Base-by-base conservation (phyloP, 2,888 invertebrate genomes). In the Ashinkailepas kermadecensis region DNA sequence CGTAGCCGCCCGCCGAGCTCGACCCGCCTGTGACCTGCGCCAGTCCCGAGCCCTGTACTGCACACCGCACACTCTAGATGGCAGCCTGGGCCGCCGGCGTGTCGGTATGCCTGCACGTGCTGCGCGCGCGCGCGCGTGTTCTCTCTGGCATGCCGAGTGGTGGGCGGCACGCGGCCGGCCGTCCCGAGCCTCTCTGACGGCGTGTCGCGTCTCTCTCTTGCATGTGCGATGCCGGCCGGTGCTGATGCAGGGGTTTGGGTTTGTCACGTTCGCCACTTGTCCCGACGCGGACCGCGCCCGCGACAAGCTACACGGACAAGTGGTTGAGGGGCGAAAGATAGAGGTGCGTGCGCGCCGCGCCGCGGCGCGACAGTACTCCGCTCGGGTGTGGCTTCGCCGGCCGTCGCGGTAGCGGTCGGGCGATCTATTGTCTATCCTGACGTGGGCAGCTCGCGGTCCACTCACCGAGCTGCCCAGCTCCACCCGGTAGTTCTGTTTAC, bases 191-290 rank as follows among this genome's bases (percentile, higher is more conserved):
- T 70, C 39, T 80, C 57, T 57, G 58, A 57, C 59, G 57, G 80
- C 59, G 80, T 59, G 59, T 80, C 58, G 25, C 57, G 58, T 81
- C 15, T 78, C 59, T 78, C 78, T 25, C 39, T 23, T 70, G 70
- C 70, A 70, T 70, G 70, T 25, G 70, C 39, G 9, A 25, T 70
- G 70, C 65, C 64, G 64, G 64, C 21, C n/a, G 64, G 18, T n/a
- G n/a, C n/a, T n/a, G 64, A 39, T 4, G 95, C 95, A 99, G 99
- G 99, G 99, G 93, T 99, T 99, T 94, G 99, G 99, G 94, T 99
- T 99, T 95, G 99, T 99, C 94, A 99, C 99, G 93, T 99, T 99
- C 96, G 97, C 97, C 94, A 97, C 96, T 94, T 96, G 96, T 93
- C 95, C 94, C 92, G 99, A 99, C 93, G 99, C 99, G 91, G 99